These are phyloP conservation scores for Calidris pygmaea DNA, from an alignment of 2,113 vertebrate species.

Conservation along the genomic window DNA sequence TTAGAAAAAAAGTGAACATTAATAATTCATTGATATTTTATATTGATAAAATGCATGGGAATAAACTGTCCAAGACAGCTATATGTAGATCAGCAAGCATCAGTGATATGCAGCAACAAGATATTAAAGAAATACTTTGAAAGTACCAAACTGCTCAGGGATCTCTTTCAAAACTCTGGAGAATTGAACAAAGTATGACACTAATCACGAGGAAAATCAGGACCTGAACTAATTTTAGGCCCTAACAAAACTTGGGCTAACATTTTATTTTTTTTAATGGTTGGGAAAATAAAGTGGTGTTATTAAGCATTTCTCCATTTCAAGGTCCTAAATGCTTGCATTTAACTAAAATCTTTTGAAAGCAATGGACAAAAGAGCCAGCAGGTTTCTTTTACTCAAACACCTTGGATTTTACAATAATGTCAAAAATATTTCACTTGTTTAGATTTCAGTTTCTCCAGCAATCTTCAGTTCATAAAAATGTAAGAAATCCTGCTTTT, in stretches of 20 bases:
- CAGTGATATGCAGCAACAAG: not conserved
- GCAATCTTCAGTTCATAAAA: not conserved
- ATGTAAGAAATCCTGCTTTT: not conserved
- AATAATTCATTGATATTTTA: not conserved
- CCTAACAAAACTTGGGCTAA: not conserved
- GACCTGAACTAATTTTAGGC: not conserved
- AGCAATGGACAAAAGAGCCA: not conserved
- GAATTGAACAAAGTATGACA: not conserved
- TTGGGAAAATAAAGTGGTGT: not conserved
- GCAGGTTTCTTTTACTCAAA: not conserved
- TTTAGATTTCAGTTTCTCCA: not conserved
- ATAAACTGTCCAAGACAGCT: not conserved
- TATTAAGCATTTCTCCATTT: not conserved
- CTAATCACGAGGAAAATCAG: not conserved
- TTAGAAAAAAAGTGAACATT: not conserved
- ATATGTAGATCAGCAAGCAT: not conserved
- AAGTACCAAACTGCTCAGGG: not conserved
- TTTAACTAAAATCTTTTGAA: not conserved
- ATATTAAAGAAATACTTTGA: not conserved
- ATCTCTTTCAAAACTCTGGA: not conserved
- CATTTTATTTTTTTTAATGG: not conserved
- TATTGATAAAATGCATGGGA: not conserved
- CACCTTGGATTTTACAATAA: not conserved
- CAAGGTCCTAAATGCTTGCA: not conserved
- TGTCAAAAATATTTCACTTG: not conserved